Evolutionary conservation across 2,888 invertebrate genomes (phyloP).

Genomic region (Yponomeuta sedellus): DNA sequence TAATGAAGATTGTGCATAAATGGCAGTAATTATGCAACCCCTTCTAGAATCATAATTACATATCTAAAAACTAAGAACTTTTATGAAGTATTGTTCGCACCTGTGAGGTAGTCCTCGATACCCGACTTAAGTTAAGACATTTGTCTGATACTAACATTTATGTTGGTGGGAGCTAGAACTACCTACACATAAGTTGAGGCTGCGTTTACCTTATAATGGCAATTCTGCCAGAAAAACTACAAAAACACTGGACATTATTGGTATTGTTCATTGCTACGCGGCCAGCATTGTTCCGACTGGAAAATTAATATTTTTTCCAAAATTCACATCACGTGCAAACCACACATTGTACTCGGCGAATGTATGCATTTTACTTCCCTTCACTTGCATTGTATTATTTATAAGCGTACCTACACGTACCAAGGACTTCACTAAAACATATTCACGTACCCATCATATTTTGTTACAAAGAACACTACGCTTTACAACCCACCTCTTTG

Average conservation of each 20-base stretch:
- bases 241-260: not conserved
- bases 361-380: not conserved
- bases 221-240: not conserved
- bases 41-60: too few species aligned
- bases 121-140: too few species aligned
- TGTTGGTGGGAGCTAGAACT: too few species aligned
- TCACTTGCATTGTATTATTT: not conserved
- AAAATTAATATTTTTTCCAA: not conserved
- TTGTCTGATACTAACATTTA: too few species aligned
- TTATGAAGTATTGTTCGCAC: too few species aligned
- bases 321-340: not conserved
- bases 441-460: not conserved
- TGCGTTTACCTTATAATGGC: not conserved
- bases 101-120: too few species aligned
- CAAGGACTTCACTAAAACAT: not conserved
- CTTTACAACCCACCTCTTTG: not conserved
- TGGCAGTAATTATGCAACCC: too few species aligned
- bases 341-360: not conserved
- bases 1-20: too few species aligned
- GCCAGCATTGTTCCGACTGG: not conserved
- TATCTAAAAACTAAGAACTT: too few species aligned
- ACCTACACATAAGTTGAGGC: too few species aligned
- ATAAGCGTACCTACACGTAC: not conserved
- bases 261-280: not conserved
- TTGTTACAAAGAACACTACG: not conserved